Conservation (phyloP, 2,113 vertebrate genomes). For the Serinus canaria region DNA sequence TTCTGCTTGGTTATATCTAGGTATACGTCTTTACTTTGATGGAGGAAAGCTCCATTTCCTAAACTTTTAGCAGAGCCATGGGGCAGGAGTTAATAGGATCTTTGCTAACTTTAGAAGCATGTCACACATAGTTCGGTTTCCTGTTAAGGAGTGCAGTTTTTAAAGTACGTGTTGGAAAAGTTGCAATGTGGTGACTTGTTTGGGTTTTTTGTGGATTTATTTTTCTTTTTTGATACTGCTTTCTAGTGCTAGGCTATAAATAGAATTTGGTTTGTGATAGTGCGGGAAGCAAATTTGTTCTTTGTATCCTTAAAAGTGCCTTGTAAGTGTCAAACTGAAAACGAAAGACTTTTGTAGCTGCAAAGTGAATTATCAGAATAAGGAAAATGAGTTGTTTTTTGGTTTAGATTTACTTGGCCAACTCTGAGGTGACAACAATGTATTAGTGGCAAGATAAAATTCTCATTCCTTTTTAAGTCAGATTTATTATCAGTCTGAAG, state of each 20-base stretch:
- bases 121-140: not conserved
- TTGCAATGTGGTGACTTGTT: not conserved
- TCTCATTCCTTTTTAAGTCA: not conserved
- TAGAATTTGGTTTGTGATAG: not conserved
- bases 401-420: not conserved
- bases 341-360: not conserved
- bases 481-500: not conserved
- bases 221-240: not conserved
- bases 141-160: not conserved
- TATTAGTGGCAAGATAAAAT: not conserved
- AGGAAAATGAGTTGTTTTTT: not conserved
- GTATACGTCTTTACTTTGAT: rapidly evolving
- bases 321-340: not conserved
- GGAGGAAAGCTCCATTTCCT: not conserved
- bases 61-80: not conserved
- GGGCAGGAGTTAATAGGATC: not conserved
- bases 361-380: not conserved
- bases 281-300: not conserved
- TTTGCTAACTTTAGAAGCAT: not conserved
- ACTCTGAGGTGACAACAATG: not conserved
- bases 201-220: not conserved
- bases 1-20: not conserved
- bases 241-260: not conserved
- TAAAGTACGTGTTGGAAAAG: not conserved
- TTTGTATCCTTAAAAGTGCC: not conserved